Conservation (phyloP, 2,888 invertebrate species). For the Leucozona laternaria region DNA sequence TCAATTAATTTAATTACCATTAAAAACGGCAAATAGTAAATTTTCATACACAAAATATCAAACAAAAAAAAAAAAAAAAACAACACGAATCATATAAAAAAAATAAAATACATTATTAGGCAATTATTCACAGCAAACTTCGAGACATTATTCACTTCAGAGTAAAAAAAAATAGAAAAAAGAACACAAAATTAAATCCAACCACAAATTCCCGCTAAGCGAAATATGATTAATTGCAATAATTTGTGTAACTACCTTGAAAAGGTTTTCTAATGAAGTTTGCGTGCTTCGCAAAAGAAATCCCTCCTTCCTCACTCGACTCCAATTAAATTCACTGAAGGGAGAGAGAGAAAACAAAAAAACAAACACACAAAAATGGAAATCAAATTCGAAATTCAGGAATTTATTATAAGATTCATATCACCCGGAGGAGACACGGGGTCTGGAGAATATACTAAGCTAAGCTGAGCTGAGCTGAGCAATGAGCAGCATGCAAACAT, state of each 20-base stretch:
- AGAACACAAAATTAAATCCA: background rate
- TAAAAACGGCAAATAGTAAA: conserved; percentile 67
- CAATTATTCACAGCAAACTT: conserved; percentile 52
- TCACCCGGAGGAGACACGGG: conserved; percentile 50
- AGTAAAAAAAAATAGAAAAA: background rate
- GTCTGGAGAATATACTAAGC: background rate
- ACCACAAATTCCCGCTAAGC: conserved; percentile 38
- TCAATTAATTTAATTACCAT: conserved; percentile 68
- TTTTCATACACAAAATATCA: conserved; percentile 9
- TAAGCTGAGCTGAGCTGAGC: background rate
- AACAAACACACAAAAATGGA: conserved; percentile 39
- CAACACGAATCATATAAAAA: conserved; percentile 45
- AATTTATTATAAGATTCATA: conserved; percentile 71
- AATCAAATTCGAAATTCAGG: conserved; percentile 70
- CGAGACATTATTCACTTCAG: conserved; percentile 33
- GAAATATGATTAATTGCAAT: conserved; percentile 75
- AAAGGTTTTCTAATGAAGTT: conserved; percentile 62
- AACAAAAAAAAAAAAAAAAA: conserved; percentile 30
- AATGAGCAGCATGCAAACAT: conserved; percentile 55
- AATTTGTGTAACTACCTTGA: conserved; percentile 74
- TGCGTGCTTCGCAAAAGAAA: conserved; percentile 47
- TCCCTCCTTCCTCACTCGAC: conserved; percentile 9
- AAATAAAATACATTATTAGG: conserved; percentile 56
- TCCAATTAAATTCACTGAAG: conserved; percentile 56
- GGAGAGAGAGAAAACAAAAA: background rate